These are phyloP conservation scores for Drosophila chauvacae DNA, from an alignment of 1,140 invertebrate species.

Conservation along the genomic window DNA sequence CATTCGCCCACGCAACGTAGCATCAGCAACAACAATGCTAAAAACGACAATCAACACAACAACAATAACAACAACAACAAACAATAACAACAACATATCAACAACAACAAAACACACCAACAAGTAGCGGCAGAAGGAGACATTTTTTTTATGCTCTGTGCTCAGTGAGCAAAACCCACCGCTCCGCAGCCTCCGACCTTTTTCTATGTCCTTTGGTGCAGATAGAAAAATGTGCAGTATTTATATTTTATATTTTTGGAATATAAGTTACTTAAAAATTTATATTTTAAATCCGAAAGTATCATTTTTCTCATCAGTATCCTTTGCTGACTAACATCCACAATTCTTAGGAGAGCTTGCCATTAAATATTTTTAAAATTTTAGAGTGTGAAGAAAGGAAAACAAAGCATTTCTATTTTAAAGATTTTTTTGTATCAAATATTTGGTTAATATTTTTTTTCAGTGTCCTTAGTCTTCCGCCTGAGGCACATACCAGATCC, in stretches of 20 bases:
- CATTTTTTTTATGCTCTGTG: slow-evolving; percentile 65
- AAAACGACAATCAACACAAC: slow-evolving; percentile 30
- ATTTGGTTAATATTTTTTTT: not conserved
- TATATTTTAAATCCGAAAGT: too few species aligned
- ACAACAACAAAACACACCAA: slow-evolving; percentile 13
- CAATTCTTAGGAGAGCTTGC: rapidly evolving
- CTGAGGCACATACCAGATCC: slow-evolving; percentile 30
- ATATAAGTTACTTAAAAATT: not conserved
- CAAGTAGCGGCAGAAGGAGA: slow-evolving; percentile 53
- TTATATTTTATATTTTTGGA: not conserved
- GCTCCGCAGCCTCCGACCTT: not conserved
- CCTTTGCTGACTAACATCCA: not conserved
- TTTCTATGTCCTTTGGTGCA: slow-evolving; percentile 12
- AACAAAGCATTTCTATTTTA: not conserved
- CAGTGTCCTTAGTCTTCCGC: slow-evolving; percentile 28
- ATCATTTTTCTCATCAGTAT: too few species aligned
- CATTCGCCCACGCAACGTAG: slow-evolving; percentile 69
- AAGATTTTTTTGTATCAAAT: not conserved
- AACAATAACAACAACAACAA: slow-evolving; percentile 22
- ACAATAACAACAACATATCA: not conserved
- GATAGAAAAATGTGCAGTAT: not conserved
- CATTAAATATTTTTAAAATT: not conserved
- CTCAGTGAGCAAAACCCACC: slow-evolving; percentile 31
- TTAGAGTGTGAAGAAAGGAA: not conserved
- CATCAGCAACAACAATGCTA: slow-evolving; percentile 29